phyloP scores from a whole-genome alignment of 2,888 invertebrate species.

The Serrognathus titanus region DNA sequence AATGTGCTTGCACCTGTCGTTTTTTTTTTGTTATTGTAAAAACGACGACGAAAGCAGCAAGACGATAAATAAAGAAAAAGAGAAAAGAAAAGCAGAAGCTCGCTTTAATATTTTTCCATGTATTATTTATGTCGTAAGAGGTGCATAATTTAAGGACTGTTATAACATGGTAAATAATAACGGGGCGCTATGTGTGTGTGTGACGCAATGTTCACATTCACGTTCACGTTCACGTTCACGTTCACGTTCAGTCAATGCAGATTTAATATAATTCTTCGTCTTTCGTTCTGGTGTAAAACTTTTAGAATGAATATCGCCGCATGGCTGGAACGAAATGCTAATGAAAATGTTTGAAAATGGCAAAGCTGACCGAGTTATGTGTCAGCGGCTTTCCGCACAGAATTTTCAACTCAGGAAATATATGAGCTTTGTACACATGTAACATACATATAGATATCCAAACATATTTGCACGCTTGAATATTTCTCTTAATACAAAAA shows the following conservation, averaged over 20 bases:
- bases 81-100: too few species aligned
- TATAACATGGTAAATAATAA: background rate
- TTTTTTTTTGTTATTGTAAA: too few species aligned
- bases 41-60: too few species aligned
- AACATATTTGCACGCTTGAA: too few species aligned
- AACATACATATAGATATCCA: background rate
- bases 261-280: conserved; percentile 27
- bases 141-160: background rate
- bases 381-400: conserved; percentile 29
- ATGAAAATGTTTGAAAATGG: conserved; percentile 32
- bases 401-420: conserved; percentile 27
- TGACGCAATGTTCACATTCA: conserved; percentile 18
- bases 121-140: too few species aligned
- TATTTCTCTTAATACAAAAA: too few species aligned
- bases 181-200: conserved; percentile 7
- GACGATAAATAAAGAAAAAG: too few species aligned
- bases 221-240: too few species aligned
- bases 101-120: too few species aligned
- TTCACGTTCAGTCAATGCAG: conserved; percentile 18
- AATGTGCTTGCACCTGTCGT: too few species aligned
- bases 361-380: conserved; percentile 27
- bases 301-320: conserved; percentile 27
- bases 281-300: conserved; percentile 21
- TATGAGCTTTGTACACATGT: conserved; percentile 23
- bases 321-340: conserved; percentile 29